Conservation (phyloP, 30 jellyfish, hydroid and myxozoan genomes). For the Phacellophora camtschatica region DNA sequence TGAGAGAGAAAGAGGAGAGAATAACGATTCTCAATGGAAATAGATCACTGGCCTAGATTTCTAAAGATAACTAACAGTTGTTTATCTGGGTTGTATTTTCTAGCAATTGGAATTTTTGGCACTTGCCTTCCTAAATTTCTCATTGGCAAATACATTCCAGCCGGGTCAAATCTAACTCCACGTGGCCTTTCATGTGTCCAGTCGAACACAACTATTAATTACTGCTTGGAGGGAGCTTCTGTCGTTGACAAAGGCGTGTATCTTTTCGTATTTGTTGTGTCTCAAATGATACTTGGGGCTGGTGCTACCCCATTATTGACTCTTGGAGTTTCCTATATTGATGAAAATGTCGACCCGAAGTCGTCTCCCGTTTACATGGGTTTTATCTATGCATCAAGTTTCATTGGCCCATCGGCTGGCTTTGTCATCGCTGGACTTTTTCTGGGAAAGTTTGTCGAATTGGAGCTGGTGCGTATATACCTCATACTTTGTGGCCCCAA, state of each 20-base stretch:
- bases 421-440: slow-evolving; percentile 39
- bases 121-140: slow-evolving; percentile 61
- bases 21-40: too few species aligned
- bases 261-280: slow-evolving; percentile 41
- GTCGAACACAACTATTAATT: slow-evolving; percentile 22
- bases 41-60: too few species aligned
- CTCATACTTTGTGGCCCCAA: too few species aligned
- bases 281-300: slow-evolving; percentile 68
- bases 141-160: slow-evolving; percentile 43
- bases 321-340: slow-evolving; percentile 70
- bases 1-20: too few species aligned
- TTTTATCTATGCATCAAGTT: slow-evolving; percentile 33
- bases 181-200: neutral
- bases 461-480: slow-evolving; percentile 63
- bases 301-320: slow-evolving; percentile 77
- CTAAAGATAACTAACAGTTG: too few species aligned
- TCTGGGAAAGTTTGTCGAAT: slow-evolving; percentile 40
- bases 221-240: neutral
- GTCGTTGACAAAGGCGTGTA: neutral
- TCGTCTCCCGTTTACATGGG: slow-evolving; percentile 70
- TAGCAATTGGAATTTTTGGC: slow-evolving; percentile 66
- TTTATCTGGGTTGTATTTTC: too few species aligned
- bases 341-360: slow-evolving; percentile 75
- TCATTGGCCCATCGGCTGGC: slow-evolving; percentile 60
- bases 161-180: neutral